Conservation (phyloP, 2,797 vertebrate genomes). For the Tapera naevia region DNA sequence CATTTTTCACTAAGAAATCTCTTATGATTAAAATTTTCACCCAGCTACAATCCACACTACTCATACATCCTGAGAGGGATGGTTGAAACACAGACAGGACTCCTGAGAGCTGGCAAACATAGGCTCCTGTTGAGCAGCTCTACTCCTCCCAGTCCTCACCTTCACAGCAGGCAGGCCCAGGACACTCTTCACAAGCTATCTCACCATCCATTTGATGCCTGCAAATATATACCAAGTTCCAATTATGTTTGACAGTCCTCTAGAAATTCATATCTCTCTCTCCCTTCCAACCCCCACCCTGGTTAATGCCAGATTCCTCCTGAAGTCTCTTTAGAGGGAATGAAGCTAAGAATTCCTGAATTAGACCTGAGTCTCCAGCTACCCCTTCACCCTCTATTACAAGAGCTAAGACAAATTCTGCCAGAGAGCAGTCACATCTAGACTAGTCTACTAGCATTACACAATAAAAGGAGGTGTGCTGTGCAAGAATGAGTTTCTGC, state of each 20-base stretch:
- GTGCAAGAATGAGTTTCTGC: not conserved
- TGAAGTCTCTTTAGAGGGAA: constrained; percentile 1
- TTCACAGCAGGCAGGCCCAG: not conserved
- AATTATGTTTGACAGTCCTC: not conserved
- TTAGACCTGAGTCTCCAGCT: not conserved
- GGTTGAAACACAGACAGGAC: not conserved
- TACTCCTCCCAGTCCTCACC: not conserved
- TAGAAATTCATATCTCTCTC: not conserved
- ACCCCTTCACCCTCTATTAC: not conserved
- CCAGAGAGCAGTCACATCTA: constrained; percentile 15
- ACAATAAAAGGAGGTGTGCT: not conserved
- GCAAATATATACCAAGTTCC: not conserved
- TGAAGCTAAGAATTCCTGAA: not conserved
- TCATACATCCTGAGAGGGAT: not conserved
- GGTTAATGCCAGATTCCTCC: not conserved
- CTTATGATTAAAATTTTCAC: not conserved
- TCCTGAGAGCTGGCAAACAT: not conserved
- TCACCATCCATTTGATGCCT: not conserved
- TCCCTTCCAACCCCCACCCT: no score
- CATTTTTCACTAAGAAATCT: not conserved
- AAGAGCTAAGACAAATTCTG: not conserved
- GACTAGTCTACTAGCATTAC: constrained; percentile 38
- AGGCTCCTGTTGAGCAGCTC: not conserved
- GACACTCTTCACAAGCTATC: not conserved
- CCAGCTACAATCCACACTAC: not conserved